These are phyloP conservation scores for Garra rufa DNA, from an alignment of 2,113 vertebrate species.

Conservation along the genomic window DNA sequence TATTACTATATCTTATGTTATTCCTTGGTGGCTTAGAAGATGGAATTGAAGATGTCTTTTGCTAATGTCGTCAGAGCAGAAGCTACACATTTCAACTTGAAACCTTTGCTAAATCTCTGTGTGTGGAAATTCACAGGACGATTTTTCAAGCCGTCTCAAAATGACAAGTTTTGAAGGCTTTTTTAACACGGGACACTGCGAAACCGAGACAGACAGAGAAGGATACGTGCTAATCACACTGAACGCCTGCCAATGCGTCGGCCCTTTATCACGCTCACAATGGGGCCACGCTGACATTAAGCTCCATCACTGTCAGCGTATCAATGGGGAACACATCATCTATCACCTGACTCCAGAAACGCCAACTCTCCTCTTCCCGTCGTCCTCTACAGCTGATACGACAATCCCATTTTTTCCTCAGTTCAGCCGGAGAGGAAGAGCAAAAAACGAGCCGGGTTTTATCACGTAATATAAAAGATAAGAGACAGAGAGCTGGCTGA, in stretches of 20 bases:
- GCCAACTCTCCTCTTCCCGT: background rate
- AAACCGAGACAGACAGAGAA: constrained; percentile 15
- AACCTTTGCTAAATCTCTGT: background rate
- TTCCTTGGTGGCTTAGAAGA: no score
- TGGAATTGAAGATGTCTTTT: no score
- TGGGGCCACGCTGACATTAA: constrained; percentile 20
- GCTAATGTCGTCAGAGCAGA: background rate
- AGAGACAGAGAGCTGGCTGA: constrained; percentile 56
- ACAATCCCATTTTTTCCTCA: background rate
- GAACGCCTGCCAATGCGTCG: constrained; percentile 2
- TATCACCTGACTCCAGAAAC: constrained; percentile 6
- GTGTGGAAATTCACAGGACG: background rate
- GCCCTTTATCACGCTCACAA: constrained; percentile 16
- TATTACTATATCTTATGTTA: no score
- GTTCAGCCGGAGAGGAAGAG: background rate
- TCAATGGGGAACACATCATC: constrained; percentile 30
- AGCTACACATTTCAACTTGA: background rate
- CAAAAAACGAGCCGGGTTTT: background rate
- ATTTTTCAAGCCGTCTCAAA: background rate
- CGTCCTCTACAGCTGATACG: constrained; percentile 18
- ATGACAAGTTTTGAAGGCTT: background rate
- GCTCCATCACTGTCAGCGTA: constrained; percentile 6
- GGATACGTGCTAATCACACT: constrained; percentile 22
- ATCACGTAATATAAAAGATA: constrained; percentile 37
- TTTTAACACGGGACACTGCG: background rate